Evolutionary conservation across 2,888 invertebrate genomes (phyloP), one percentile per base, ranked within the genome.

Genomic region (Rhagonycha fulva): DNA sequence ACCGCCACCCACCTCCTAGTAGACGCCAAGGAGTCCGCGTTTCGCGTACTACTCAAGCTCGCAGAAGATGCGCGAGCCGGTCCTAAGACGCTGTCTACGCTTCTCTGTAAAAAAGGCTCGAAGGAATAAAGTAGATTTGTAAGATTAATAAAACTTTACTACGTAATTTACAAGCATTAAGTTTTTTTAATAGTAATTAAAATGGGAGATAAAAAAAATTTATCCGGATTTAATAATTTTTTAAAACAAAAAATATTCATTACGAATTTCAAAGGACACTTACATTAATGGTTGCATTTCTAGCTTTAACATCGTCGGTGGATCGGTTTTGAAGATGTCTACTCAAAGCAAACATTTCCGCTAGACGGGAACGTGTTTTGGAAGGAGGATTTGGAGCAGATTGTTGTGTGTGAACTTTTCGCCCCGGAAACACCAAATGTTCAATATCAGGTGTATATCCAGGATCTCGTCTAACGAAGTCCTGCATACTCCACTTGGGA

Each of bases 361-460:
- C 90, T 72, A 90, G 86, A 77, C 90, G 87, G 69, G 89, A 89
- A 71, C 89, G 85, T 30, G 87, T 85, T 80, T 85, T 86, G 73
- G 75, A 75, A 81, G 81, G 75, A 80, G 81, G 70, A 77, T 74
- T 23, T 81, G 83, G 82, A 78, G 89, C 88, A 79, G 88, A 88
- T 83, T 89, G 87, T 81, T 86, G 87, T 24, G 85, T 85, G 79
- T 83, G 84, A 62, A 83, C 88, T 81, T 89, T 89, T 77, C 89
- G 86, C 74, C 88, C 87, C 19, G 90, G 90, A 79, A 90, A 90
- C 74, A 91, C 91, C 80, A 91, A 87, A 82, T 91, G 91, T 82
- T 90, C 91, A 83, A 91, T 90, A 84, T 91, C 90, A 76, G 90
- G 88, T 70, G 89, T 89, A 83, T 89, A 89, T 78, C 90, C 89